Base-by-base conservation (phyloP, 35 echinoderm and acorn worm genomes). In the Holothuria glaberrima region DNA sequence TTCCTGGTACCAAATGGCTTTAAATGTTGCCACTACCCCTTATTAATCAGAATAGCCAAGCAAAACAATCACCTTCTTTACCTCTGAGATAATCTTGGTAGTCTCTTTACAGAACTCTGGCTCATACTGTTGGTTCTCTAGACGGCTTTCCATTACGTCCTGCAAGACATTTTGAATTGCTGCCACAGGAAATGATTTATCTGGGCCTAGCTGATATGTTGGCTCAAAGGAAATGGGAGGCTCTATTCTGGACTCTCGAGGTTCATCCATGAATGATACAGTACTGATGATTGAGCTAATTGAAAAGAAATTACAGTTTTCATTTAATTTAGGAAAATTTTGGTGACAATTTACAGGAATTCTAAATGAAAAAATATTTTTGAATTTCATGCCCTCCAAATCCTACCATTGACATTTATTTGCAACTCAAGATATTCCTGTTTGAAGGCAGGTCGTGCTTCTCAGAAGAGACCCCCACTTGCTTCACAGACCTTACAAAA, bases 71-170 rank as follows among this genome's bases (percentile, higher is more conserved):
- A 4, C 44, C 4, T 10, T 58, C 84, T 82, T 75, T 91, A 99
- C 97, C 71, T 99, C 97, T 90, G 97, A 99, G 82, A 99, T 98
- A 12, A 82, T 93, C 86, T 99, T 99, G 16, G 97, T 99, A 88
- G 94, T 99, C 46, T 99, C 87, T 91, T 90, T 94, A 84, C 97
- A 99, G 17, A 95, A 81, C 19, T 94, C 97, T 32, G 97, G 93
- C 67, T 99, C 97, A 59, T 99, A 99, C 80, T 90, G 92, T 71
- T 95, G 84, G 62, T 99, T 90, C 12, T 25, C 73, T 45, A 99
- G 82, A 63, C 93, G 94, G 30, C 87, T 65, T 75, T 92, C 91
- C 52, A 99, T 61, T 0, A 92, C 94, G 64, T 99, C 93, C 57
- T 66, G 28, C 25, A 99, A 79, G 19, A 98, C 92, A 65, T 81